These are phyloP conservation scores for Sapayoa aenigma DNA, from an alignment of 2,113 vertebrate species.

Conservation along the genomic window DNA sequence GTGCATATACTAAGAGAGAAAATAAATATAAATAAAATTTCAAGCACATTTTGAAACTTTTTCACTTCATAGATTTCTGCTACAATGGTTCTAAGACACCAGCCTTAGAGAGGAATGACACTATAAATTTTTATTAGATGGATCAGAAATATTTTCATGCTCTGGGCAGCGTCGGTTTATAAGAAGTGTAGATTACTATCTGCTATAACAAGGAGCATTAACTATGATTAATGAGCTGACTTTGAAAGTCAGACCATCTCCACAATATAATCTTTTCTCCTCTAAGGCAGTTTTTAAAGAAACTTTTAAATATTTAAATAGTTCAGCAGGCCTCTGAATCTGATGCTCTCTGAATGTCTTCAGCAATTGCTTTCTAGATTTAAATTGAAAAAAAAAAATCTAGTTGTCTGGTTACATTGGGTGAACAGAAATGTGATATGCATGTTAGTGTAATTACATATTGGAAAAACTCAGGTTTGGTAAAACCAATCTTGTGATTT, in stretches of 20 bases:
- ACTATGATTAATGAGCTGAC: constrained; percentile 60
- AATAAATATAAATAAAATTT: neutral
- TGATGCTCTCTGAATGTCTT: neutral
- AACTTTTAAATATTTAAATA: constrained; percentile 43
- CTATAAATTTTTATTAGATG: constrained; percentile 48
- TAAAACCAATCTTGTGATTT: neutral
- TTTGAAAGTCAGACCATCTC: constrained; percentile 58
- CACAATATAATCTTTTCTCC: constrained; percentile 19
- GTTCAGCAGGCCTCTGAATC: neutral
- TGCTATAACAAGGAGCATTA: constrained; percentile 60
- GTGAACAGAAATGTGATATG: neutral
- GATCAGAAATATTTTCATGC: constrained; percentile 54
- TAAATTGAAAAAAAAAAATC: neutral
- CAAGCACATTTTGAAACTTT: neutral
- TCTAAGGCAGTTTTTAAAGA: constrained; percentile 37
- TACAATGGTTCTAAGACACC: neutral
- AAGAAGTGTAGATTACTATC: constrained; percentile 38
- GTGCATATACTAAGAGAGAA: neutral
- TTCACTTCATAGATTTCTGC: neutral
- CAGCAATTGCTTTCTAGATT: neutral
- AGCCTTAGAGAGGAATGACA: neutral
- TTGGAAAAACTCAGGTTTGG: neutral
- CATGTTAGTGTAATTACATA: neutral
- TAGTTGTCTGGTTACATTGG: neutral
- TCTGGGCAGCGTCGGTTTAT: constrained; percentile 34